These are phyloP conservation scores for Catalaphyllia jardinei DNA, from an alignment of 64 coral and sea anemone genomes.

Conservation along the genomic window DNA sequence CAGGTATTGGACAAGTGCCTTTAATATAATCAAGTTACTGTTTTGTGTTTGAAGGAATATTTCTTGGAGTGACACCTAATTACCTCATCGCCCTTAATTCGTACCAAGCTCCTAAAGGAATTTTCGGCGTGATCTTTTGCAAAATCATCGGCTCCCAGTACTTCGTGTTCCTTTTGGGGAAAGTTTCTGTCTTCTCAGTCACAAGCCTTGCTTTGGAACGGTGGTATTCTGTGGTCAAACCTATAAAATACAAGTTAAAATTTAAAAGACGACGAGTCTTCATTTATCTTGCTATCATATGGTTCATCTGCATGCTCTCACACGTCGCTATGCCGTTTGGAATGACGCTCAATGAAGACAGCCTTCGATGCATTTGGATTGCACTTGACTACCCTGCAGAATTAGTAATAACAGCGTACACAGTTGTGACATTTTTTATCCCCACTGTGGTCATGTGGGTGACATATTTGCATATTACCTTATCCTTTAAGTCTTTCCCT, in stretches of 20 bases:
- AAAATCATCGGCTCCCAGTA: constrained; percentile 42
- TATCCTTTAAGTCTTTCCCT: constrained; percentile 25
- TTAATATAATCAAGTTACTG: too few relatives aligned
- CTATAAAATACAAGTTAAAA: constrained; percentile 48
- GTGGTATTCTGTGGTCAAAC: constrained; percentile 80
- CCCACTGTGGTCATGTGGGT: constrained; percentile 59
- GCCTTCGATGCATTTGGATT: constrained; percentile 29
- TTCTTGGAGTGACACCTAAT: constrained; percentile 7
- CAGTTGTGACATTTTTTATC: constrained; percentile 66
- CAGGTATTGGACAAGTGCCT: not conserved
- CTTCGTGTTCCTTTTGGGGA: constrained; percentile 69
- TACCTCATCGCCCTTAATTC: constrained; percentile 1
- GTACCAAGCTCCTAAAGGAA: not conserved
- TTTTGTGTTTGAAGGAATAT: constrained; percentile 2
- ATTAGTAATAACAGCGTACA: constrained; percentile 33
- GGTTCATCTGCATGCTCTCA: constrained; percentile 12
- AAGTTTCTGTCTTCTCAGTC: constrained; percentile 54
- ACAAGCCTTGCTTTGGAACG: constrained; percentile 74
- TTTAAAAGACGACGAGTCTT: constrained; percentile 49
- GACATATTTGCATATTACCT: constrained; percentile 53
- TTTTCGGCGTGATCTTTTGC: constrained; percentile 3
- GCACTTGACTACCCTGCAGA: not conserved
- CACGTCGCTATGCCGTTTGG: not conserved
- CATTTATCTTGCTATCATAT: constrained; percentile 49
- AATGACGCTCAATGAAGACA: constrained; percentile 22